These are phyloP conservation scores for Oreortyx pictus DNA, from an alignment of 2,797 vertebrate species.

Conservation along the genomic window DNA sequence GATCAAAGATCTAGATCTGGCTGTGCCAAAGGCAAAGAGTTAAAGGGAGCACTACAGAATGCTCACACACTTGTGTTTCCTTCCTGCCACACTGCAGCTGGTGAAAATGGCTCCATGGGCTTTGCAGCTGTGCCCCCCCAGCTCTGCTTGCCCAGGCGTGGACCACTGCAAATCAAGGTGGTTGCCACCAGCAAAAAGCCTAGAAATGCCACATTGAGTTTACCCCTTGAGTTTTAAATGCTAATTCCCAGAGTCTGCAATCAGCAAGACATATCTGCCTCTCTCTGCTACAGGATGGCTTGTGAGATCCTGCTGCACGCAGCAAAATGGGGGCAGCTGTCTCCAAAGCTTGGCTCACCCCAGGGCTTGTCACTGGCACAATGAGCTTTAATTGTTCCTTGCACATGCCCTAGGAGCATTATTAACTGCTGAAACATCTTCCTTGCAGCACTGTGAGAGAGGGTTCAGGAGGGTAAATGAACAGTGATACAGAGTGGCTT, in stretches of 20 bases:
- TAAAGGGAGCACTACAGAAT: neutral
- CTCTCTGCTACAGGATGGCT: neutral
- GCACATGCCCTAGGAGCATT: neutral
- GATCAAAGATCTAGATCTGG: neutral
- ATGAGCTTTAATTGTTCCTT: conserved; percentile 54
- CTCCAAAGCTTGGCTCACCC: conserved; percentile 18
- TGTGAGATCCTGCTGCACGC: conserved; percentile 13
- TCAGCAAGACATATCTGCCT: neutral
- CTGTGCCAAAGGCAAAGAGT: neutral
- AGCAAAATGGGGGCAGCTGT: conserved; percentile 50
- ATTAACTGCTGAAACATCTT: conserved; percentile 48
- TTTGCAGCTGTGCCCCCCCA: neutral
- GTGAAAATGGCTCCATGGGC: neutral
- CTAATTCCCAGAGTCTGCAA: neutral
- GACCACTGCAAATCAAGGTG: neutral
- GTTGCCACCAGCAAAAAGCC: conserved; percentile 46
- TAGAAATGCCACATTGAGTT: conserved; percentile 53
- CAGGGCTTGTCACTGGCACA: conserved; percentile 49
- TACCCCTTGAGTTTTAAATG: conserved; percentile 30
- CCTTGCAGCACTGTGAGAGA: conserved; percentile 29
- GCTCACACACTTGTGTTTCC: rapidly evolving
- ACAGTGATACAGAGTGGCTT: neutral
- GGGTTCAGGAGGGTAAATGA: conserved; percentile 51
- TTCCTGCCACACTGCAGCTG: neutral
- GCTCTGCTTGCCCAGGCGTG: neutral